Evolutionary conservation across 2,797 vertebrate genomes (phyloP).

Genomic region (Lepilemur ruficaudatus): DNA sequence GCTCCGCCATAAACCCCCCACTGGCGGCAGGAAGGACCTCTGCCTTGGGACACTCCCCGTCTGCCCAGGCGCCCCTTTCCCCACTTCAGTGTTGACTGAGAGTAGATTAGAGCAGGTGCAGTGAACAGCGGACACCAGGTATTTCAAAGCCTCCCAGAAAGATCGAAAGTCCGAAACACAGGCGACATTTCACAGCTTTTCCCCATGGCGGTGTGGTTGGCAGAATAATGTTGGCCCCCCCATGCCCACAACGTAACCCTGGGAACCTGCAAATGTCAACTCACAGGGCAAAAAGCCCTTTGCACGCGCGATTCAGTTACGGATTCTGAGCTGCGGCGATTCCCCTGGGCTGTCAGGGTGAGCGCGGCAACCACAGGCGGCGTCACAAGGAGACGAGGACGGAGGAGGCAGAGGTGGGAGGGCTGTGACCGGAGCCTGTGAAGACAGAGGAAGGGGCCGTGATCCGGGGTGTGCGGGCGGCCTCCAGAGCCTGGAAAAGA

Average conservation of each 20-base stretch:
- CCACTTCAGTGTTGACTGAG: background rate
- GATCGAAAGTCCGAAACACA: background rate
- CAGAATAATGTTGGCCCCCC: fast-evolving
- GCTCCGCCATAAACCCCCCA: background rate
- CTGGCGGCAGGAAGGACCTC: background rate
- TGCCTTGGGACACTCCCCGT: background rate
- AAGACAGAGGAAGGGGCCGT: fast-evolving
- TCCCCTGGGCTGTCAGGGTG: fast-evolving
- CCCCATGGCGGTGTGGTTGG: fast-evolving
- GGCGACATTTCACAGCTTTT: fast-evolving
- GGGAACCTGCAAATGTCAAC: background rate
- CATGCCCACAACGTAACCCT: background rate
- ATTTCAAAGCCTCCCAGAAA: background rate
- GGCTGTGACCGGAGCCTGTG: fast-evolving
- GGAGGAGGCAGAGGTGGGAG: too few species aligned
- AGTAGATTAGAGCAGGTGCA: background rate
- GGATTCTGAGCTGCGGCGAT: background rate
- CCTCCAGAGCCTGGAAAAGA: too few species aligned
- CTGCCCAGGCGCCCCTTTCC: background rate
- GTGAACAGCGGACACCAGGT: background rate
- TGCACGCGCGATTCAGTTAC: fast-evolving
- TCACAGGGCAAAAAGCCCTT: background rate
- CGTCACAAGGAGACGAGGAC: too few species aligned
- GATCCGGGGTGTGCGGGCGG: fast-evolving
- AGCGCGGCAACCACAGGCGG: fast-evolving